Conservation (phyloP, 2,888 invertebrate species). For the Xestia rhomboidea region DNA sequence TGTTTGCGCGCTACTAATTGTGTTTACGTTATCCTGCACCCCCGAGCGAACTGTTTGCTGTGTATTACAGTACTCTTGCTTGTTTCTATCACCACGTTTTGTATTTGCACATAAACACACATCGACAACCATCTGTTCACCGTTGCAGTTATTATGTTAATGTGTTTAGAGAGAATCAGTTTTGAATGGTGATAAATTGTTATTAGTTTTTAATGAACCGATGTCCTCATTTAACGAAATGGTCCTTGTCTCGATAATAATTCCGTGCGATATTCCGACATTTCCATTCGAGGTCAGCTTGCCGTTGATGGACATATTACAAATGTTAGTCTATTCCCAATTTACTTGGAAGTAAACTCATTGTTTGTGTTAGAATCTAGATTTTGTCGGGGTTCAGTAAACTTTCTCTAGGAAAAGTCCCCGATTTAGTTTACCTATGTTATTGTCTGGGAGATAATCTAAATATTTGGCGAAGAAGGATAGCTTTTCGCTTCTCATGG, state of each 20-base stretch:
- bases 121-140: not conserved
- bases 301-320: slow-evolving; percentile 21
- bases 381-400: slow-evolving; percentile 38
- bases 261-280: slow-evolving; percentile 31
- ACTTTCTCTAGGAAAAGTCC: slow-evolving; percentile 31
- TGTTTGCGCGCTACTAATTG: slow-evolving; percentile 54
- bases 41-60: not conserved
- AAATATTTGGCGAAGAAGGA: slow-evolving; percentile 27
- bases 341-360: slow-evolving; percentile 27
- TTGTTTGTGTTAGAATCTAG: slow-evolving; percentile 41
- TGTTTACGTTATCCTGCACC: slow-evolving; percentile 37
- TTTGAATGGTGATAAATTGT: slow-evolving; percentile 24
- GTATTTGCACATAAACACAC: not conserved
- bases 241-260: slow-evolving; percentile 31
- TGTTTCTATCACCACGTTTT: slow-evolving; percentile 12
- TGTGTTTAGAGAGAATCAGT: slow-evolving; percentile 32
- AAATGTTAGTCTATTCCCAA: slow-evolving; percentile 30
- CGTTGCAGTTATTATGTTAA: slow-evolving; percentile 28
- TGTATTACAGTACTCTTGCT: slow-evolving; percentile 3
- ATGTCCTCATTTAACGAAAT: slow-evolving; percentile 42
- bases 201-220: slow-evolving; percentile 35
- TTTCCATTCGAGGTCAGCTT: slow-evolving; percentile 42
- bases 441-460: slow-evolving; percentile 21
- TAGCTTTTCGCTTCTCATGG: not conserved
- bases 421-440: slow-evolving; percentile 25